Evolutionary conservation across 2,888 invertebrate genomes (phyloP).

Genomic region (Copidosoma aretas): DNA sequence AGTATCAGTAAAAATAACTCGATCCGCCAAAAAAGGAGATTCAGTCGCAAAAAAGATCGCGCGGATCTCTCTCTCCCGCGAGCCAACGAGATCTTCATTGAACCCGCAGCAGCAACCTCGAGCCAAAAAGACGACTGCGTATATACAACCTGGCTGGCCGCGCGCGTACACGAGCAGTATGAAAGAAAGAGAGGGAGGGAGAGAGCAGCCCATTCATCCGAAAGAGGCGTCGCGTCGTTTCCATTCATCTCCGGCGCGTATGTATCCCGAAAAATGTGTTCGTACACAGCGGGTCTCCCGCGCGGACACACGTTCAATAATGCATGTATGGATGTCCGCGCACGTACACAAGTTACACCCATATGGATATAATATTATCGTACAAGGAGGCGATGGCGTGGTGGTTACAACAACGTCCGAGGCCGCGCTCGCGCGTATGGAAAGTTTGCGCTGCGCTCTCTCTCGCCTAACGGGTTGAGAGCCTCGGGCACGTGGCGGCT

Average conservation of each 20-base stretch:
- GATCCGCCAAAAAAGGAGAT: too few species aligned
- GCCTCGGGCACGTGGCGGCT: constrained; percentile 60
- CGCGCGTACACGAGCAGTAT: neutral
- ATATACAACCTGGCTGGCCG: neutral
- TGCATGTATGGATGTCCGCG: too few species aligned
- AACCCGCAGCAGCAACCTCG: too few species aligned
- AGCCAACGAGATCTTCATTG: too few species aligned
- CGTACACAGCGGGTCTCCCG: too few species aligned
- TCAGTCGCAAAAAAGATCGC: too few species aligned
- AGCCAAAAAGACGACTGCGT: neutral
- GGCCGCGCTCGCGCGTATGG: neutral
- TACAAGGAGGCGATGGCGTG: too few species aligned
- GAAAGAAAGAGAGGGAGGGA: neutral
- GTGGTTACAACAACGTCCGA: neutral
- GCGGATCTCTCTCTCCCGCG: too few species aligned
- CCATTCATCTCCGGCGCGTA: neutral
- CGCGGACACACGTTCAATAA: too few species aligned
- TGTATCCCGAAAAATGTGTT: constrained; percentile 1
- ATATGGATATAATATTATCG: too few species aligned
- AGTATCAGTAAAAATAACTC: too few species aligned
- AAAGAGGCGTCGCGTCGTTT: neutral
- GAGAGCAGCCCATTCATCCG: neutral
- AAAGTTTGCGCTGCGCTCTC: constrained; percentile 20
- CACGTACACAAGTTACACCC: too few species aligned
- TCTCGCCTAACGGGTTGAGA: constrained; percentile 52